Base-by-base conservation (phyloP, 1,140 invertebrate species). In the Diorhabda elongata region DNA sequence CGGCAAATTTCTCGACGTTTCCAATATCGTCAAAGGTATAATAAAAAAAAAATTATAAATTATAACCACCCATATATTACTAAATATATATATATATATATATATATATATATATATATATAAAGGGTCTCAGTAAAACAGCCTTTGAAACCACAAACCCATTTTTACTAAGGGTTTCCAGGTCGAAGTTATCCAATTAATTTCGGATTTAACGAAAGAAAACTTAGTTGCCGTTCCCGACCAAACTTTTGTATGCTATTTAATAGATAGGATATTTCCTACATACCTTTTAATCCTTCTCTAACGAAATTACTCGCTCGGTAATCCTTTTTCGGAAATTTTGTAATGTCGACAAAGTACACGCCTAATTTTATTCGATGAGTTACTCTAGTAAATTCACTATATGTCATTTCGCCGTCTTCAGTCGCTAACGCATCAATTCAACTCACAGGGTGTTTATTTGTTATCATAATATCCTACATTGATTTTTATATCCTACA, bases 151-250 rank as follows among this genome's bases (percentile, higher is more conserved):
- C 47, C 6, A n/a, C 47, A 6, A 52, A 4, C 42, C 67, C 67
- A 57, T 71, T 69, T 66, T n/a, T n/a, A 9, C 9, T 5, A 11
- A 7, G 3, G 26, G 43, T 42, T 44, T 44, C n/a, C 61, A 62
- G 61, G 61, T 62, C 42, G 44, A 62, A 62, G 61, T 62, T 62
- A 62, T 62, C 61, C 61, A 62, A 62, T 62, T 62, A 62, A 62
- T 62, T 62, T 62, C 7, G 43, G 61, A 62, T 62, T 62, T 43
- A 44, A 11, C 4, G 43, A 11, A 62, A 62, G 61, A 62, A 62
- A 62, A 62, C 42, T 62, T 62, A 6, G 44, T 62, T 62, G 61
- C 7, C 61, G 43, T 62, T 62, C 42, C 44, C 61, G n/a, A 8
- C 43, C 42, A 62, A 62, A 62, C 42, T 62, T 62, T 62, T 44